Evolutionary conservation across 2,113 vertebrate genomes (phyloP).

Genomic region (Chlamydotis undulata): DNA sequence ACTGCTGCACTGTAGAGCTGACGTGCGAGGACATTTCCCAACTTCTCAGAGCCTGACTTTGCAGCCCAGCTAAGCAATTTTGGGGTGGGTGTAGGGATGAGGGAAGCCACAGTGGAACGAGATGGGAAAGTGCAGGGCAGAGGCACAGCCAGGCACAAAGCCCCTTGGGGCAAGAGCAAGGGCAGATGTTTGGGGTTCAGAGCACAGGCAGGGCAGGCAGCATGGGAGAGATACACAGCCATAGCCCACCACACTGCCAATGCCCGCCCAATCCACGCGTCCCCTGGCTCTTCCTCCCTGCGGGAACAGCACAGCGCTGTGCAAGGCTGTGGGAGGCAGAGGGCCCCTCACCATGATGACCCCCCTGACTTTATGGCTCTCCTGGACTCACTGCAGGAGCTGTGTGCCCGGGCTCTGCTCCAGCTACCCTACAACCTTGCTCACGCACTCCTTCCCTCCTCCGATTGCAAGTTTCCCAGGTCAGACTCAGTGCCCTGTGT

Average conservation of each 20-base stretch:
- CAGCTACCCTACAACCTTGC: neutral
- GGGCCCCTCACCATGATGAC: neutral
- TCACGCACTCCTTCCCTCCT: neutral
- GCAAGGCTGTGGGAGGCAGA: neutral
- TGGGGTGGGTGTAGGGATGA: neutral
- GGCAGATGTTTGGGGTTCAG: neutral
- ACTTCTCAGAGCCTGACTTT: neutral
- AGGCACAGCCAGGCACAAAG: neutral
- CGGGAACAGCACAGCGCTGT: rapidly evolving
- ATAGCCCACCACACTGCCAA: neutral
- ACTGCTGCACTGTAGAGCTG: neutral
- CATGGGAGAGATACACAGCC: rapidly evolving
- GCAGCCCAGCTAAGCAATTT: neutral
- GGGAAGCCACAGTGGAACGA: neutral
- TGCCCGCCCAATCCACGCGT: rapidly evolving
- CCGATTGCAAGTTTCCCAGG: neutral
- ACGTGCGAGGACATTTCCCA: neutral
- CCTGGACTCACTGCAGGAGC: neutral
- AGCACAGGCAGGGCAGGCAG: neutral
- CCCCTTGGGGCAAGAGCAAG: rapidly evolving
- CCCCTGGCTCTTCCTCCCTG: neutral
- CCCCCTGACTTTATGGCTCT: neutral
- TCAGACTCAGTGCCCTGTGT: rapidly evolving
- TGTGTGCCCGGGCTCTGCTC: neutral
- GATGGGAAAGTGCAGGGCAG: neutral